Evolutionary conservation across 2,797 vertebrate genomes (phyloP).

Genomic region (Sarcoramphus papa): DNA sequence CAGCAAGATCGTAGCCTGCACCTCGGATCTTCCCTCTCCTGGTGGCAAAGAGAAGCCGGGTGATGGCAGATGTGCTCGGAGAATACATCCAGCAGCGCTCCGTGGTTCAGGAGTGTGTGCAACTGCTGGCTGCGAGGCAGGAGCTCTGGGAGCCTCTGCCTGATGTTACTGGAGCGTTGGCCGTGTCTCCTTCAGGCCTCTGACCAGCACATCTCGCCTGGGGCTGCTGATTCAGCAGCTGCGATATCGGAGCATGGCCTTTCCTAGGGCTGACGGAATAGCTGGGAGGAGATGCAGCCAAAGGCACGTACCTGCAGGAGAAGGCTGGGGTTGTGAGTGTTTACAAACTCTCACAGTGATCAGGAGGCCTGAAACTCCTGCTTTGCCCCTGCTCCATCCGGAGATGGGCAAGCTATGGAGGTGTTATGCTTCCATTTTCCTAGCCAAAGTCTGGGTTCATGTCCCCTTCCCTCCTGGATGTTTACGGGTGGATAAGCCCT

Average conservation of each 20-base stretch:
- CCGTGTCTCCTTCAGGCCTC: not conserved
- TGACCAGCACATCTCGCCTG: not conserved
- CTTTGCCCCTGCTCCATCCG: not conserved
- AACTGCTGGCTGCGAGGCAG: not conserved
- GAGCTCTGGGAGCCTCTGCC: not conserved
- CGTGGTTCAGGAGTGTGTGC: fast-evolving
- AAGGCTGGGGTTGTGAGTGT: not conserved
- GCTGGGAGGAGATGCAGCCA: not conserved
- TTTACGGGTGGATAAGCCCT: not conserved
- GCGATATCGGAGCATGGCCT: not conserved
- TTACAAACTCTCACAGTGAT: not conserved
- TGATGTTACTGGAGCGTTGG: not conserved
- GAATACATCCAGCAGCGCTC: not conserved
- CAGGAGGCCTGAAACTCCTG: not conserved
- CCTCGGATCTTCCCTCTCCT: not conserved
- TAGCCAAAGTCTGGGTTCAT: not conserved
- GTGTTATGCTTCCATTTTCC: not conserved
- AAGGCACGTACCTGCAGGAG: fast-evolving
- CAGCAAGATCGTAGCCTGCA: not conserved
- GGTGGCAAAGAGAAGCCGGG: not conserved
- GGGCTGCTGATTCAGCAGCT: not conserved
- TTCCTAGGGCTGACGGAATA: not conserved
- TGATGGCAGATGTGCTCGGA: not conserved
- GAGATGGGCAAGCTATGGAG: not conserved
- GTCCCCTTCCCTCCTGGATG: not conserved